Conservation (phyloP, 2,113 vertebrate genomes). For the Myotis lucifugus region DNA sequence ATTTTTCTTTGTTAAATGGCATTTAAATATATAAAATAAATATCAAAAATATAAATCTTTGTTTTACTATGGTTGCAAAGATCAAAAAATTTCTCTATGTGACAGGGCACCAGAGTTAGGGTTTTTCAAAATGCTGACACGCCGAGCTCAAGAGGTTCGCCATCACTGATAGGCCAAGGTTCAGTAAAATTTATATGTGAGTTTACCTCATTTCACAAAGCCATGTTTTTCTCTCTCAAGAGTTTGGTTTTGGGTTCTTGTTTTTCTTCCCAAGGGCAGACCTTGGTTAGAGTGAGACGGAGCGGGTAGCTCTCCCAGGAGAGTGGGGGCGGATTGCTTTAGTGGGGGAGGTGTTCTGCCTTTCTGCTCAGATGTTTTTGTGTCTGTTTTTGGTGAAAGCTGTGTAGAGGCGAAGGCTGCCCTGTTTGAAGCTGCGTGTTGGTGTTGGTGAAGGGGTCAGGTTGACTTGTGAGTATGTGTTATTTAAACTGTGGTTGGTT, state of each 20-base stretch:
- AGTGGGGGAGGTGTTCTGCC: background rate
- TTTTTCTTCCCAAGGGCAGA: background rate
- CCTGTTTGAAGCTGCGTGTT: background rate
- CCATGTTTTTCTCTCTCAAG: too few species aligned
- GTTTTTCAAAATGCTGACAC: too few species aligned
- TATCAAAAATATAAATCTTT: too few species aligned
- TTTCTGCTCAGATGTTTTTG: background rate
- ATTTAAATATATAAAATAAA: too few species aligned
- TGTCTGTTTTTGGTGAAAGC: background rate
- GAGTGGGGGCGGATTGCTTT: slow-evolving; percentile 12
- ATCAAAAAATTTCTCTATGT: too few species aligned
- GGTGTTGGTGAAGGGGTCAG: background rate
- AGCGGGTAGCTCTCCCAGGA: background rate
- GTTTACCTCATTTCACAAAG: too few species aligned
- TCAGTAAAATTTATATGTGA: too few species aligned
- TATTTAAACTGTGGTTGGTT: background rate
- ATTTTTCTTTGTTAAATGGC: too few species aligned
- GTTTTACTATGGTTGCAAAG: too few species aligned
- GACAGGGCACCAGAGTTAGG: too few species aligned
- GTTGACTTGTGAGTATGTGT: background rate
- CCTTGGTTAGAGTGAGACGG: slow-evolving; percentile 32
- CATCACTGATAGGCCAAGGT: background rate
- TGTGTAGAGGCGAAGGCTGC: background rate
- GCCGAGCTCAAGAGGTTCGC: too few species aligned
- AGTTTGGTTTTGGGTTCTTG: too few species aligned